Percentiles rank a stretch among this genome's conserved stretches.
phyloP scores from a whole-genome alignment of 2,797 vertebrate species.

The Streptopelia turtur region DNA sequence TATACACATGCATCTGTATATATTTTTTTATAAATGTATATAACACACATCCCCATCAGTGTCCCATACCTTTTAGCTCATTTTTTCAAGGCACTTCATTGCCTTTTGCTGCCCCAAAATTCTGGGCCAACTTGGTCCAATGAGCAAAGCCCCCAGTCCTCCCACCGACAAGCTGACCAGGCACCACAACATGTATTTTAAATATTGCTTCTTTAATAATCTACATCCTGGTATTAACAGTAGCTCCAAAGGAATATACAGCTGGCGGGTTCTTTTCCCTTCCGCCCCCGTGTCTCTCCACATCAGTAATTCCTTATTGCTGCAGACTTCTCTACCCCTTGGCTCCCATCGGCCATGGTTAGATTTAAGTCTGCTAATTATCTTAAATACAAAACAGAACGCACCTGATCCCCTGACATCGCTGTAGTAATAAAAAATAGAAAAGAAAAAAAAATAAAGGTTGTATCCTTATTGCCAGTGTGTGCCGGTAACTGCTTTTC shows the following conservation, averaged over 20 bases:
- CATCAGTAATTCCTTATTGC: conserved; percentile 31
- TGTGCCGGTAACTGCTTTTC: conserved; percentile 22
- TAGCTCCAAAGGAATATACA: conserved; percentile 31
- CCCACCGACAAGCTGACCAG: background rate
- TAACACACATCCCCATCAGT: background rate
- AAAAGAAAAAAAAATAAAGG: background rate
- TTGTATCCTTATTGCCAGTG: conserved; percentile 68
- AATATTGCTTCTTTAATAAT: conserved; percentile 66
- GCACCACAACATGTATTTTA: background rate
- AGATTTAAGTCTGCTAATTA: conserved; percentile 48
- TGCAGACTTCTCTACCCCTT: background rate
- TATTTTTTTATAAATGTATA: background rate
- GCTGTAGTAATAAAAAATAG: conserved; percentile 64
- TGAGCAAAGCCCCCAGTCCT: too few species aligned
- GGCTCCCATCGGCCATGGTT: background rate
- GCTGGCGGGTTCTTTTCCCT: background rate
- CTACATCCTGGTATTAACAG: background rate
- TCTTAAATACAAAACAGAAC: conserved; percentile 55
- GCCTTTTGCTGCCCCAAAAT: background rate
- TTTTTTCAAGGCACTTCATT: background rate
- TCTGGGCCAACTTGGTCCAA: background rate
- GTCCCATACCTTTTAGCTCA: background rate
- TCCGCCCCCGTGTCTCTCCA: background rate
- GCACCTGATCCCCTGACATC: conserved; percentile 7
- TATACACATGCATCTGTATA: background rate